Conservation (phyloP, 2,797 vertebrate genomes). For the Borostomias antarcticus region DNA sequence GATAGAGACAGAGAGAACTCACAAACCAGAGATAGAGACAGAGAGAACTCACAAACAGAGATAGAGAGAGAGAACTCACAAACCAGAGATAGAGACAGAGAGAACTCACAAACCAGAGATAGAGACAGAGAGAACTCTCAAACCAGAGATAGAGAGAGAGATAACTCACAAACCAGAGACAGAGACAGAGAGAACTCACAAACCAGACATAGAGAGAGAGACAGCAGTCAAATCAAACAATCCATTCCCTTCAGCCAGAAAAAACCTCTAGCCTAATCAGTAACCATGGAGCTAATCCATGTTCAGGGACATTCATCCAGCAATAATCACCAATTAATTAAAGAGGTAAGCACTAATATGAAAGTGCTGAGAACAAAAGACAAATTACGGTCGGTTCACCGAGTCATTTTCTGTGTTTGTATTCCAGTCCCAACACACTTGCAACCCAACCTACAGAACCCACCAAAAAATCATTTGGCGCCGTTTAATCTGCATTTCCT, state of each 20-base stretch:
- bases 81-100: too few relatives aligned
- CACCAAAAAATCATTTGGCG: conserved; percentile 11
- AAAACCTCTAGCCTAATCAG: too few relatives aligned
- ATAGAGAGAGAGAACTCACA: too few relatives aligned
- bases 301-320: conserved; percentile 33
- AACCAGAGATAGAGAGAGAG: too few relatives aligned
- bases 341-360: background rate
- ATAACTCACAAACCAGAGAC: background rate
- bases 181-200: background rate
- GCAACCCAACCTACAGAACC: conserved; percentile 1
- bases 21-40: too few relatives aligned
- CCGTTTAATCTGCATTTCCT: conserved; percentile 25
- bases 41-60: too few relatives aligned
- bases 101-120: too few relatives aligned
- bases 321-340: conserved; percentile 25
- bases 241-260: background rate
- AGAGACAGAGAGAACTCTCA: too few relatives aligned
- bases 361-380: background rate
- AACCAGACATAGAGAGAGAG: background rate
- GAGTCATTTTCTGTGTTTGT: background rate
- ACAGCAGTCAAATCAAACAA: background rate
- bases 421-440: background rate
- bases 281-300: conserved; percentile 41
- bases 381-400: background rate
- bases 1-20: too few relatives aligned